Evolutionary conservation across 2,113 vertebrate species (phyloP).

Genomic region (Amblyopsis rosae): DNA sequence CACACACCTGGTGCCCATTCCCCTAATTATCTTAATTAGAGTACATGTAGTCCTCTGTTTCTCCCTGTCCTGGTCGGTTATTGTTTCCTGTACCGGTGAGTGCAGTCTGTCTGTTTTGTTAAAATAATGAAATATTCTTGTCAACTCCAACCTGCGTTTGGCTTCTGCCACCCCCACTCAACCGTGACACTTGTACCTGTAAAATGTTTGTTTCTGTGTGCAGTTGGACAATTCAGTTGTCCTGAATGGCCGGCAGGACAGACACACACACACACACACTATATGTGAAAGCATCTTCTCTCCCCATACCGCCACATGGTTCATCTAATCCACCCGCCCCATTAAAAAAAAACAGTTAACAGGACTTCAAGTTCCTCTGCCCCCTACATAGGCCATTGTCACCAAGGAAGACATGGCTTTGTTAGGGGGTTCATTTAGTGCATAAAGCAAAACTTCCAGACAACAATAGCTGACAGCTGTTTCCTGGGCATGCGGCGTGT

Average conservation of each 20-base stretch:
- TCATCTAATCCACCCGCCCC: conserved; percentile 58
- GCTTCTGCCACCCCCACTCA: too few relatives aligned
- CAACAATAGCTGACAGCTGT: conserved; percentile 63
- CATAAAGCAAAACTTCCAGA: conserved; percentile 66
- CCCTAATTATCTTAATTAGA: too few relatives aligned
- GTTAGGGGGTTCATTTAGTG: conserved; percentile 59
- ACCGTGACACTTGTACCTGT: too few relatives aligned
- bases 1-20: too few relatives aligned
- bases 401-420: conserved; percentile 53
- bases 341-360: conserved; percentile 65
- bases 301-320: conserved; percentile 51
- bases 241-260: conserved; percentile 26
- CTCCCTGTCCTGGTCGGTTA: too few relatives aligned
- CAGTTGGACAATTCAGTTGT: not conserved
- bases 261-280: conserved; percentile 37
- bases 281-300: conserved; percentile 59
- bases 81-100: too few relatives aligned
- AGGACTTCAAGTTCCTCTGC: conserved; percentile 50
- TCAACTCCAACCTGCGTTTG: too few relatives aligned
- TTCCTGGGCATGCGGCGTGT: conserved; percentile 56
- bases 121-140: too few relatives aligned
- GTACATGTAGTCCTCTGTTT: too few relatives aligned
- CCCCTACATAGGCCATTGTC: conserved; percentile 62
- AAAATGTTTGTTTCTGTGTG: not conserved
- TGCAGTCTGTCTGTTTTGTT: too few relatives aligned